These are phyloP conservation scores for Pollachius pollachius DNA, from an alignment of 2,113 vertebrate species.

Conservation along the genomic window DNA sequence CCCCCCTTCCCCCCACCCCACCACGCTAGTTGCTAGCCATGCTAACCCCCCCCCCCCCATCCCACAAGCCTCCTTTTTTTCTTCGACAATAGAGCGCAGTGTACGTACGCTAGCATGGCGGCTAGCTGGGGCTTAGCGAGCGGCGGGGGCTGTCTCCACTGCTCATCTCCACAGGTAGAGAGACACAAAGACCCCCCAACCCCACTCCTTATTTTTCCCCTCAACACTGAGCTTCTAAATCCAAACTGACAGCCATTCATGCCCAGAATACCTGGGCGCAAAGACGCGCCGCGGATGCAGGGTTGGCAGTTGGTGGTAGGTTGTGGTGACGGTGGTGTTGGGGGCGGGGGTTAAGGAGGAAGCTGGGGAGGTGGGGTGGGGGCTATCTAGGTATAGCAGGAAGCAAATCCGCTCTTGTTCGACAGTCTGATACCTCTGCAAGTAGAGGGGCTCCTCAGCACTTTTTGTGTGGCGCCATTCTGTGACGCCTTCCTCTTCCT, in stretches of 20 bases:
- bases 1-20: neutral
- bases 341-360: conserved; percentile 3
- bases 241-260: conserved; percentile 78
- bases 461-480: conserved; percentile 39
- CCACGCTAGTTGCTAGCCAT: conserved; percentile 18
- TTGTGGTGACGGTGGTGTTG: neutral
- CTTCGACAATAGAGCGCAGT: conserved; percentile 3
- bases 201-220: conserved; percentile 63
- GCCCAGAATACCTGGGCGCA: conserved; percentile 75
- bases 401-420: conserved; percentile 72
- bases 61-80: conserved; percentile 25
- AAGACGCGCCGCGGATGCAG: conserved; percentile 15
- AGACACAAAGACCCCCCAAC: conserved; percentile 68
- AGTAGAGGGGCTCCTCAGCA: conserved; percentile 62
- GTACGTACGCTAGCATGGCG: conserved; percentile 23
- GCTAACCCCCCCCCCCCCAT: conserved; percentile 40
- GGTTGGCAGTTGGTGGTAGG: neutral
- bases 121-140: conserved; percentile 41
- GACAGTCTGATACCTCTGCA: conserved; percentile 55
- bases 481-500: conserved; percentile 16
- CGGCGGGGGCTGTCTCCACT: conserved; percentile 42
- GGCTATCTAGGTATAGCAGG: conserved; percentile 75
- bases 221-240: conserved; percentile 72
- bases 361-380: conserved; percentile 34
- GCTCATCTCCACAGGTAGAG: conserved; percentile 63